A percentile compares a stretch with the other conserved stretches of the same genome.
phyloP scores from a whole-genome alignment of 2,888 invertebrate species.

The Lasioglossum lativentre region DNA sequence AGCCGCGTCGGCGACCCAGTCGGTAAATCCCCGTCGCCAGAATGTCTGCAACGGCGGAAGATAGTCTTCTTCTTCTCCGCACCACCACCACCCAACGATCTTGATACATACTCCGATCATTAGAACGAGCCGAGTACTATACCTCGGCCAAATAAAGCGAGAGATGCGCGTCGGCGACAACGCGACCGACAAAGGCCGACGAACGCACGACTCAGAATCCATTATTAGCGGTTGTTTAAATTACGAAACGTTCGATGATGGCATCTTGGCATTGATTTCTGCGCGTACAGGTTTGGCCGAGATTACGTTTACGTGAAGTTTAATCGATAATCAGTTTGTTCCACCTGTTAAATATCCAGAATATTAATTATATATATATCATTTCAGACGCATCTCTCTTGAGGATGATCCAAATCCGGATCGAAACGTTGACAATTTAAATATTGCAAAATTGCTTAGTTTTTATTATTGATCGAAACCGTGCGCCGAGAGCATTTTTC shows the following conservation, averaged over 20 bases:
- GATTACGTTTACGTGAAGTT: neutral
- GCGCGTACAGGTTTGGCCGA: neutral
- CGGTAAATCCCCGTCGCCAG: constrained; percentile 74
- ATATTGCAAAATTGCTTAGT: too few relatives aligned
- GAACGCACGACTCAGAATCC: neutral
- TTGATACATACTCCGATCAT: constrained; percentile 64
- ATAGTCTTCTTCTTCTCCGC: constrained; percentile 33
- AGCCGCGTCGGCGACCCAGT: constrained; percentile 56
- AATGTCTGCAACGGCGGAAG: constrained; percentile 69
- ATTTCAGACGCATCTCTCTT: too few relatives aligned
- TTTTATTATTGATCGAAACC: too few relatives aligned
- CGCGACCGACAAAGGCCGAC: neutral
- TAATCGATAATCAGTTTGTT: too few relatives aligned
- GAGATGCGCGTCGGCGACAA: constrained; percentile 14
- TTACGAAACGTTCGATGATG: constrained; percentile 5
- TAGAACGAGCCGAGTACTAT: constrained; percentile 33
- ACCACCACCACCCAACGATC: constrained; percentile 42
- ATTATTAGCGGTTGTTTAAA: neutral
- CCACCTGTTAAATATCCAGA: too few relatives aligned
- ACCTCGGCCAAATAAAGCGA: constrained; percentile 60
- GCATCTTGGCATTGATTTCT: neutral
- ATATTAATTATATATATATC: too few relatives aligned
- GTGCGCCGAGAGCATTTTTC: too few relatives aligned
- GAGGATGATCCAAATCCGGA: too few relatives aligned
- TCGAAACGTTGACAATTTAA: too few relatives aligned